Conservation (phyloP, 2,888 invertebrate genomes). For the Venusia cambrica region DNA sequence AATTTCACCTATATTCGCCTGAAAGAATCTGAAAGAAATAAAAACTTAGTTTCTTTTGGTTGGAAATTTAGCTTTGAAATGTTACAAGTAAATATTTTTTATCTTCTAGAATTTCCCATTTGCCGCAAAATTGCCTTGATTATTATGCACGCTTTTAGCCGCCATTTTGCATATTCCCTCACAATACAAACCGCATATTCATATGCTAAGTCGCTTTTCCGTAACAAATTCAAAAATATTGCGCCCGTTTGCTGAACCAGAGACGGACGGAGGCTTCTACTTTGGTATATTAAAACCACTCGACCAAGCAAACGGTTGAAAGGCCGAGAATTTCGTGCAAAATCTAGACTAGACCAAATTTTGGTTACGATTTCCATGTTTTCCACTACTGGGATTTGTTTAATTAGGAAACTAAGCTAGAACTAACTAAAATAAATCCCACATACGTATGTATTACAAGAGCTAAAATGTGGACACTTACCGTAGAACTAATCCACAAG, state of each 20-base stretch:
- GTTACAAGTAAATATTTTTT: slow-evolving; percentile 10
- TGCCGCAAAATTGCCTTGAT: slow-evolving; percentile 6
- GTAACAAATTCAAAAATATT: slow-evolving; percentile 47
- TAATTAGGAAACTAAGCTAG: not conserved
- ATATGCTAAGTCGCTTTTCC: slow-evolving; percentile 34
- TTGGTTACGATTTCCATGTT: slow-evolving; percentile 2
- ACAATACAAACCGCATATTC: slow-evolving; percentile 34
- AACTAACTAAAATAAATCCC: not conserved
- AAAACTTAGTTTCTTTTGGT: slow-evolving; percentile 17
- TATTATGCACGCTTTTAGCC: slow-evolving; percentile 11
- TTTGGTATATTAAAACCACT: slow-evolving; percentile 55
- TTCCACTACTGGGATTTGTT: not conserved
- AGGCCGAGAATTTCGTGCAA: slow-evolving; percentile 19
- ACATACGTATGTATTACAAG: not conserved
- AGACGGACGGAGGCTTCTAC: slow-evolving; percentile 35
- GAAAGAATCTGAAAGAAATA: slow-evolving; percentile 23
- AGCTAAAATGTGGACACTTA: no score
- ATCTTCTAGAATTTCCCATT: no score
- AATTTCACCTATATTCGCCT: slow-evolving; percentile 19
- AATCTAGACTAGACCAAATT: slow-evolving; percentile 10
- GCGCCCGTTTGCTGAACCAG: slow-evolving; percentile 26
- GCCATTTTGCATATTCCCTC: slow-evolving; percentile 25
- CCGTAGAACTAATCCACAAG: no score
- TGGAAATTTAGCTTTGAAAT: slow-evolving; percentile 12
- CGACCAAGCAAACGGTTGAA: slow-evolving; percentile 36